Conservation (phyloP, 1,140 invertebrate species). For the Leptinotarsa undecemlineata region DNA sequence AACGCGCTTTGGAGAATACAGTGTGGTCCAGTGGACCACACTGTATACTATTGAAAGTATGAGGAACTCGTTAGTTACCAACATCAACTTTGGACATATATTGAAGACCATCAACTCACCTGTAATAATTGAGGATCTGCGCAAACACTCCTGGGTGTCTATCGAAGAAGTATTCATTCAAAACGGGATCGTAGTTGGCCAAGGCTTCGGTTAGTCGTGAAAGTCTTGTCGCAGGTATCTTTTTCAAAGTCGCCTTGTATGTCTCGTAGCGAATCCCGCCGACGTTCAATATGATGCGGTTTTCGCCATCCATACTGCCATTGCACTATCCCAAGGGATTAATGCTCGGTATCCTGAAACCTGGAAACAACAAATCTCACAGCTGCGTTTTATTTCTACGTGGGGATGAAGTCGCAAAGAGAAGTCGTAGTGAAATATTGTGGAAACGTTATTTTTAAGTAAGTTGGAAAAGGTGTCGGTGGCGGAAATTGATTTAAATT, state of each 20-base stretch:
- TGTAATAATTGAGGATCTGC: conserved; percentile 89
- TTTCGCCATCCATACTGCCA: conserved; percentile 83
- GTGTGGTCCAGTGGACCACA: too few species aligned
- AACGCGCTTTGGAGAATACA: too few species aligned
- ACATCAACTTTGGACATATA: too few species aligned
- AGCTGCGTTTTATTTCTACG: not conserved
- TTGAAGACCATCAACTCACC: conserved; percentile 56
- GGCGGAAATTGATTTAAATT: too few species aligned
- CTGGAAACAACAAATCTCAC: not conserved
- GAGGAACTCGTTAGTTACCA: too few species aligned
- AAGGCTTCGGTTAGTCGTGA: conserved; percentile 87
- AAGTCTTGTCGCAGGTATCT: conserved; percentile 90
- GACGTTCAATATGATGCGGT: conserved; percentile 97
- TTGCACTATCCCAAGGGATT: conserved; percentile 26
- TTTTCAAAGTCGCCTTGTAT: conserved; percentile 90
- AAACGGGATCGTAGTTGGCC: conserved; percentile 93
- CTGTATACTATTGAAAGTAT: too few species aligned
- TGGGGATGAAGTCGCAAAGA: not conserved
- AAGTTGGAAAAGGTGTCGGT: not conserved
- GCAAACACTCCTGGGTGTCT: conserved; percentile 97
- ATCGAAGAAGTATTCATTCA: conserved; percentile 99
- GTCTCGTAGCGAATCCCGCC: conserved; percentile 97
- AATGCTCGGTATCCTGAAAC: not conserved
- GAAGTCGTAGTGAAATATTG: not conserved
- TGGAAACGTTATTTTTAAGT: not conserved